Percentiles rank a stretch among this genome's conserved stretches.
These are phyloP conservation scores for Epicauta chinensis DNA, from an alignment of 1,140 invertebrate species.

Conservation along the genomic window DNA sequence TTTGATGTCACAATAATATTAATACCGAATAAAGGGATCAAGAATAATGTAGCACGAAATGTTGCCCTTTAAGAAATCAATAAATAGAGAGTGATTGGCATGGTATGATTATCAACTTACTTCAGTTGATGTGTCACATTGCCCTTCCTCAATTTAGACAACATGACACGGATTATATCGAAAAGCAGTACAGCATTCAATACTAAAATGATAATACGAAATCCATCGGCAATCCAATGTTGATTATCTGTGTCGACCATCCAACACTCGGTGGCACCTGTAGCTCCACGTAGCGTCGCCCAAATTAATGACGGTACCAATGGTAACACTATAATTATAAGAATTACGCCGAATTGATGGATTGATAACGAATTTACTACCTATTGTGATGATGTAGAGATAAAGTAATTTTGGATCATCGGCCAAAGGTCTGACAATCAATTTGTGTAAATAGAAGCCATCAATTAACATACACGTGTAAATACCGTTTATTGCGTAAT, in stretches of 20 bases:
- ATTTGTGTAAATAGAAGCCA: slow-evolving; percentile 51
- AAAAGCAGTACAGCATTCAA: slow-evolving; percentile 47
- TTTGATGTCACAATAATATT: slow-evolving; percentile 32
- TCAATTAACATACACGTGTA: slow-evolving; percentile 56
- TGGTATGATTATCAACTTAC: slow-evolving; percentile 26
- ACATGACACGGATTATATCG: slow-evolving; percentile 49
- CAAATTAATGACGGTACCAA: slow-evolving; percentile 46
- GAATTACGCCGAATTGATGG: no score
- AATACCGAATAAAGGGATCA: slow-evolving; percentile 37
- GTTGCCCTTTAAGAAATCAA: slow-evolving; percentile 28
- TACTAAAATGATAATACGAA: slow-evolving; percentile 47
- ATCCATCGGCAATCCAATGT: slow-evolving; percentile 51
- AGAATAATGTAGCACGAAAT: slow-evolving; percentile 31
- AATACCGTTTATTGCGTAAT: slow-evolving; percentile 46
- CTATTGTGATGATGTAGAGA: slow-evolving; percentile 42
- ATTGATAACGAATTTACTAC: no score
- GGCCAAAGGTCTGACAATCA: slow-evolving; percentile 51
- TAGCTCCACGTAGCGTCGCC: slow-evolving; percentile 43
- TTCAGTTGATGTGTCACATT: slow-evolving; percentile 44
- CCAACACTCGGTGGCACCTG: slow-evolving; percentile 50
- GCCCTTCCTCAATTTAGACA: slow-evolving; percentile 46
- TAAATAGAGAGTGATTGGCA: not conserved
- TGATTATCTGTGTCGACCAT: slow-evolving; percentile 45
- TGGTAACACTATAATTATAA: slow-evolving; percentile 39
- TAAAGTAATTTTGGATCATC: slow-evolving; percentile 42